Evolutionary conservation across 1,140 invertebrate genomes (phyloP), one percentile per base, ranked within the genome.

Genomic region (Augochlora pura): DNA sequence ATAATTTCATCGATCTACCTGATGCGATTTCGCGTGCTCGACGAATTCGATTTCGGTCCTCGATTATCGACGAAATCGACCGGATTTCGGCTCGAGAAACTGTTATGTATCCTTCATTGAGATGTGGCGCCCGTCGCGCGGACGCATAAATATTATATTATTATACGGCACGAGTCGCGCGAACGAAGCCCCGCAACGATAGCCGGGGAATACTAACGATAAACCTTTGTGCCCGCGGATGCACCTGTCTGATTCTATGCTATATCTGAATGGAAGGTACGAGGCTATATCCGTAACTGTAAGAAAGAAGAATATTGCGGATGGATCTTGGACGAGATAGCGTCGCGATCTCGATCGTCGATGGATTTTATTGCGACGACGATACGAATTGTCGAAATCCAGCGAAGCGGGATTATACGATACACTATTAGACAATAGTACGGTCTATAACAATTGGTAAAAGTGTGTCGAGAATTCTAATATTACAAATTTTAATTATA

Each of bases 131-230:
- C 23, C 39, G 21, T 67, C 52, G 73, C 23, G 10, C 9, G 64
- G 9, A 23, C 18, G 64, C 52, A 76, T 76, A 76, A 57, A 76
- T 52, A 52, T 52, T 21, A 67, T 76, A 49, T 76, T 60, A 52
- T 52, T 52, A 52, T 52, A 25, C 64, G 54, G 38, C 38, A 76
- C 73, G 10, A 57, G 38, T 60, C 38, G 52, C 39, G 46, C 66
- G 54, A 76, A 42, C 49, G 67, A 76, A 67, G 38, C 52, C 46
- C 32, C 9, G 12, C 25, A 32, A 49, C 9, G 54, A 12, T 49
- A 2, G 38, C 67, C 7, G 25, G 67, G 18, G 73, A 76, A 65
- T 60, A 67, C 49, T 12, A 54, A 66, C 23, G 63, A 59, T 46
- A 21, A n/a, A 42, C 42, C 49, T 25, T 39, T 39, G 32, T 39